Evolutionary conservation across 2,888 invertebrate genomes (phyloP).

Genomic region (Hybos culiciformis): DNA sequence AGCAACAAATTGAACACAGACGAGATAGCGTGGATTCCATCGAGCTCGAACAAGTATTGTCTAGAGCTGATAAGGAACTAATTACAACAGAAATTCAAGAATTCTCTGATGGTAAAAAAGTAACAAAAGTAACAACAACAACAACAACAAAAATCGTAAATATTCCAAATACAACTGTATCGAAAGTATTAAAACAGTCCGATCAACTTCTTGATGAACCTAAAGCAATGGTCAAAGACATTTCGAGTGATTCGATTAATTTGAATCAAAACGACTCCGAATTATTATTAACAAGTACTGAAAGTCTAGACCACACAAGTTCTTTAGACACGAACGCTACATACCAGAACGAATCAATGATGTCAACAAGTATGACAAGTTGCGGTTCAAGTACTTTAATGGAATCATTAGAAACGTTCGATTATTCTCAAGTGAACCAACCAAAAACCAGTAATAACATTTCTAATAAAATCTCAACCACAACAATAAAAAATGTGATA

Average conservation of each 20-base stretch:
- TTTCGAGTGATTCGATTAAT: slow-evolving; percentile 32
- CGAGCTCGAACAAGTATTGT: slow-evolving; percentile 26
- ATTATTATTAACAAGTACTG: slow-evolving; percentile 51
- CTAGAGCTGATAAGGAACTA: slow-evolving; percentile 18
- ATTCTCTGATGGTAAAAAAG: slow-evolving; percentile 23
- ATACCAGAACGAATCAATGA: slow-evolving; percentile 70
- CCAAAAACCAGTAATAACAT: too few species aligned
- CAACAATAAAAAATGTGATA: too few species aligned
- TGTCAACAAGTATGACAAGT: slow-evolving; percentile 76
- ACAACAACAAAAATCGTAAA: slow-evolving; percentile 11
- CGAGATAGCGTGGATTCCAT: slow-evolving; percentile 34
- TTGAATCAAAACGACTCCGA: slow-evolving; percentile 38
- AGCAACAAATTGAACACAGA: slow-evolving; percentile 27
- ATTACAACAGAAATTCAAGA: slow-evolving; percentile 20
- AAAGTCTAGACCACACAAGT: slow-evolving; percentile 60
- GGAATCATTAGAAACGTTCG: slow-evolving; percentile 52
- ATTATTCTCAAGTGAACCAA: too few species aligned
- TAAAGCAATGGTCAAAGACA: slow-evolving; percentile 25
- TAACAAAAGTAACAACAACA: slow-evolving; percentile 18
- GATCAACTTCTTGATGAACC: slow-evolving; percentile 15
- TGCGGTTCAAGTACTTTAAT: slow-evolving; percentile 74
- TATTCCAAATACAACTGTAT: slow-evolving; percentile 4
- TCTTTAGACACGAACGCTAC: slow-evolving; percentile 74
- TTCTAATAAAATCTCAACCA: too few species aligned
- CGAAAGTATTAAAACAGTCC: background rate